Base-by-base conservation (phyloP, 2,797 vertebrate species). In the Salmo trutta region DNA sequence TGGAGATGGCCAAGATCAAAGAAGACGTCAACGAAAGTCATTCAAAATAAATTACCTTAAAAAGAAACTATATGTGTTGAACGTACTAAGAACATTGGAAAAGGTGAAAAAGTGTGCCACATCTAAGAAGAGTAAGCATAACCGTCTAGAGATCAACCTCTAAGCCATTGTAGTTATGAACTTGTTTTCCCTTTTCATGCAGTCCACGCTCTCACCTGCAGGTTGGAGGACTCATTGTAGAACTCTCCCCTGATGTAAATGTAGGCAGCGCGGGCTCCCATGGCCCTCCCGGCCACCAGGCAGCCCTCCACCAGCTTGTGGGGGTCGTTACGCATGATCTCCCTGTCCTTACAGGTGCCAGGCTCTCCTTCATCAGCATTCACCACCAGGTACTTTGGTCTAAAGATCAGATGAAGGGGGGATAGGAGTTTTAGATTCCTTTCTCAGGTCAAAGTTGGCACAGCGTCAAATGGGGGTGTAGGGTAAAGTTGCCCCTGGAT, bases 231-330 rank as follows among this genome's bases (percentile, higher is more conserved):
- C 85, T 99, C 98, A 0, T 99, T 98, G 94, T 98, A 99, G 90
- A 99, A 99, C 79, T 99, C 98, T 36, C 98, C 98, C 0, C 98
- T 95, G 88, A 99, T 97, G 83, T 99, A 99, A 86, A 99, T 96
- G 76, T 99, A 98, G 77, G 98, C 98, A 0, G 98, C 97, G 0
- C 96, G 95, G 0, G 98, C 98, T 0, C 96, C 96, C 97, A 99
- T 99, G 86, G 96, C 94, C 4, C 92, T 92, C 1, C 98, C 98
- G 0, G 97, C 97, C 0, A 99, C 91, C 75, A 99, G 93, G 82
- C 98, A 99, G 85, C 98, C 98, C 90, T 99, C 98, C 75, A 99
- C 91, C 87, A 99, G 92, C 88, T 99, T 99, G 93, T 99, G 98
- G 2, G 98, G 98, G 81, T 98, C 98, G 0, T 96, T 92, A 5